Evolutionary conservation across 2,113 vertebrate genomes (phyloP).

Genomic region (Pterocles gutturalis): DNA sequence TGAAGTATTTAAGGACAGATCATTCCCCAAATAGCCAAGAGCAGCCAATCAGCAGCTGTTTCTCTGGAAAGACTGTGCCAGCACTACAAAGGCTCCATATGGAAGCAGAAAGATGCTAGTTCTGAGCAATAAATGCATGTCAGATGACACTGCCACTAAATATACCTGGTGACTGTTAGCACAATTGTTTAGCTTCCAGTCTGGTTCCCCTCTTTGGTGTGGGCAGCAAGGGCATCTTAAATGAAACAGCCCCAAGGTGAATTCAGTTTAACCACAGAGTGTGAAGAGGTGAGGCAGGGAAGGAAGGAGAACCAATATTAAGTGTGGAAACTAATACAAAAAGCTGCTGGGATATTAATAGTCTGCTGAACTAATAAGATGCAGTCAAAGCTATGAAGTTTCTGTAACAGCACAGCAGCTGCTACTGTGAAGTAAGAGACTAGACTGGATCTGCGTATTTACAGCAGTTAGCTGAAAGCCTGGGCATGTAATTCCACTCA

Average conservation of each 20-base stretch:
- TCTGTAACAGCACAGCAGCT: slow-evolving; percentile 61
- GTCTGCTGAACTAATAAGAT: slow-evolving; percentile 70
- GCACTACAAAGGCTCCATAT: background rate
- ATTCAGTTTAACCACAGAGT: background rate
- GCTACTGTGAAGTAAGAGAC: slow-evolving; percentile 57
- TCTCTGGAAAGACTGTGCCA: slow-evolving; percentile 52
- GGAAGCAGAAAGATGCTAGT: slow-evolving; percentile 23
- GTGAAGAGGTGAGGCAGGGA: background rate
- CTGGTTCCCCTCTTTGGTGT: slow-evolving; percentile 11
- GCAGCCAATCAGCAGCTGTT: slow-evolving; percentile 40
- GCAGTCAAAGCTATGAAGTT: slow-evolving; percentile 59
- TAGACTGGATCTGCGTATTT: slow-evolving; percentile 47
- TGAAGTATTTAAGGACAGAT: slow-evolving; percentile 42
- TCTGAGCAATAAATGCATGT: slow-evolving; percentile 42
- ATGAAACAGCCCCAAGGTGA: background rate
- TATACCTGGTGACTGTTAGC: slow-evolving; percentile 50
- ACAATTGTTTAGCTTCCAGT: slow-evolving; percentile 60
- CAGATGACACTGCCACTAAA: slow-evolving; percentile 58
- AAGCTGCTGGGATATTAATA: slow-evolving; percentile 69
- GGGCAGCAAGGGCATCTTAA: background rate
- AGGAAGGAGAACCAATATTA: slow-evolving; percentile 17
- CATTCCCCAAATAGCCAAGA: slow-evolving; percentile 44
- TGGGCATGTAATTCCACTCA: slow-evolving; percentile 44
- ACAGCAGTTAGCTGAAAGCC: slow-evolving; percentile 51
- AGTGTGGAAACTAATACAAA: slow-evolving; percentile 56